Evolutionary conservation across 2,113 vertebrate species (phyloP).

Genomic region (Tupaia tana): DNA sequence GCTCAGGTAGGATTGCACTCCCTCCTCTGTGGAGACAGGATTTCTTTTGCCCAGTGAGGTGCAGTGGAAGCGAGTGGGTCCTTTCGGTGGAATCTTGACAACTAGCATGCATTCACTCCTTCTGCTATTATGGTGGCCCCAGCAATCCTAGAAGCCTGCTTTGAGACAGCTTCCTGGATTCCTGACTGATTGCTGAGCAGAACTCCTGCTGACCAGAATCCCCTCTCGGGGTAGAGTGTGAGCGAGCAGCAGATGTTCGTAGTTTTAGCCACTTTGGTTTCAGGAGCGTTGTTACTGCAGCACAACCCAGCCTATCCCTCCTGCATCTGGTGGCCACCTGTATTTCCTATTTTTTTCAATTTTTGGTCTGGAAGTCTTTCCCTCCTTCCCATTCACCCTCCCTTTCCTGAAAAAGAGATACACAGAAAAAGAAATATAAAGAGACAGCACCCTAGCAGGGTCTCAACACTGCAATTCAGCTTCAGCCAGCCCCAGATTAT

Average conservation of each 20-base stretch:
- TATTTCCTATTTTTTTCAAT: too few relatives aligned
- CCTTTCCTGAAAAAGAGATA: too few relatives aligned
- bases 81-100: too few relatives aligned
- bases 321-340: neutral
- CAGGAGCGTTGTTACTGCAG: neutral
- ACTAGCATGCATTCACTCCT: accelerated
- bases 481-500: too few relatives aligned
- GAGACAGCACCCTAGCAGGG: too few relatives aligned
- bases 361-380: too few relatives aligned
- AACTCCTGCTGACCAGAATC: neutral
- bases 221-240: neutral
- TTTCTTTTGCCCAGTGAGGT: neutral
- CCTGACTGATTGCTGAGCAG: neutral
- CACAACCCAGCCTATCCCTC: neutral
- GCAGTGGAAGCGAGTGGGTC: neutral
- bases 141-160: neutral
- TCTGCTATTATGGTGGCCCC: neutral
- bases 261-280: neutral
- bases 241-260: neutral
- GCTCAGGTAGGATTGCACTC: neutral
- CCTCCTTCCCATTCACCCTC: too few relatives aligned
- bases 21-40: neutral
- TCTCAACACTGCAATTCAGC: too few relatives aligned
- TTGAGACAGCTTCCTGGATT: neutral
- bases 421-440: too few relatives aligned